Evolutionary conservation across 2,113 vertebrate genomes (phyloP).

Genomic region (Saguinus imperator): DNA sequence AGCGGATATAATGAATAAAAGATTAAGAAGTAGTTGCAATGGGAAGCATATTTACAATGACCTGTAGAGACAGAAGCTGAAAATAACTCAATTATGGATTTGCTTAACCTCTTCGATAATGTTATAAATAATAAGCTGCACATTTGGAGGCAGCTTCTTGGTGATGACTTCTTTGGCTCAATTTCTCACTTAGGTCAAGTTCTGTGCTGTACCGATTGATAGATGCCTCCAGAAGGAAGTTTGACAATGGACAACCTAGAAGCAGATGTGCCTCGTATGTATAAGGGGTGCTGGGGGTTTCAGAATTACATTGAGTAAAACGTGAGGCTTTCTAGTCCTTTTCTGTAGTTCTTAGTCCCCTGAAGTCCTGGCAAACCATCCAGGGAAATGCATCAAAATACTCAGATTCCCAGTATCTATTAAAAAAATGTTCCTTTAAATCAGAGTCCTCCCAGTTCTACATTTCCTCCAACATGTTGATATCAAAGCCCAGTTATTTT

Average conservation of each 20-base stretch:
- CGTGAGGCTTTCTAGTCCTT: rapidly evolving
- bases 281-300: background rate
- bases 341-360: background rate
- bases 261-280: background rate
- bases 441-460: background rate
- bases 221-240: background rate
- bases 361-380: background rate
- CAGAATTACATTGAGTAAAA: background rate
- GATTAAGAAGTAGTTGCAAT: background rate
- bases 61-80: background rate
- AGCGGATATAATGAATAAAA: background rate
- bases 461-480: background rate
- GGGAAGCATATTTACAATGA: background rate
- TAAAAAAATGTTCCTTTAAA: background rate
- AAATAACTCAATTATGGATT: background rate
- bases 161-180: background rate
- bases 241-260: background rate
- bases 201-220: background rate
- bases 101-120: background rate
- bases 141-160: background rate
- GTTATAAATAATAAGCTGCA: background rate
- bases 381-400: background rate
- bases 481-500: background rate
- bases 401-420: background rate
- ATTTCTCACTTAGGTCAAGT: background rate